Evolutionary conservation across 1,140 invertebrate species (phyloP).

Genomic region (Helicoverpa armigera): DNA sequence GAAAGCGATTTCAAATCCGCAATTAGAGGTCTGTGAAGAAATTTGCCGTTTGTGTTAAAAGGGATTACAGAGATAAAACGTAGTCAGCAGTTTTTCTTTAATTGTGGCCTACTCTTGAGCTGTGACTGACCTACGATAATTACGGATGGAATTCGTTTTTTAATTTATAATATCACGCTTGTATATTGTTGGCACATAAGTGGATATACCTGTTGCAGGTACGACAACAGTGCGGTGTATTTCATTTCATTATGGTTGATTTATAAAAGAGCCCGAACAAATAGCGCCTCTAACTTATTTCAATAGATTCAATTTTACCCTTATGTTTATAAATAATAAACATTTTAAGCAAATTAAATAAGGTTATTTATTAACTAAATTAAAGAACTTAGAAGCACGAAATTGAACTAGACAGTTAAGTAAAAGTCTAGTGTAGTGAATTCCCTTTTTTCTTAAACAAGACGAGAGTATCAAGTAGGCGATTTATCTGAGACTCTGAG

Average conservation of each 20-base stretch:
- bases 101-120: slow-evolving; percentile 39
- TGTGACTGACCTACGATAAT: slow-evolving; percentile 46
- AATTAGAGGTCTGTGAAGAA: slow-evolving; percentile 50
- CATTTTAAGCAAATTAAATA: no score
- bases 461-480: slow-evolving; percentile 13
- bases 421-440: neutral
- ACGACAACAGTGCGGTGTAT: no score
- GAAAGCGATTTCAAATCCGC: slow-evolving; percentile 53
- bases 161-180: neutral
- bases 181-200: no score
- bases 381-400: neutral
- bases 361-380: no score
- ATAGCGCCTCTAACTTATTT: no score
- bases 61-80: slow-evolving; percentile 46
- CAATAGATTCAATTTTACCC: no score
- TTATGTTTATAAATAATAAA: no score
- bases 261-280: no score
- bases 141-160: slow-evolving; percentile 16
- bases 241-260: no score
- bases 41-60: slow-evolving; percentile 51
- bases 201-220: no score
- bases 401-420: neutral
- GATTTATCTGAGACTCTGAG: slow-evolving; percentile 5
- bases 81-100: slow-evolving; percentile 52
- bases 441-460: slow-evolving; percentile 23